Conservation (phyloP, 1,140 invertebrate species). For the Bacillus rossius region DNA sequence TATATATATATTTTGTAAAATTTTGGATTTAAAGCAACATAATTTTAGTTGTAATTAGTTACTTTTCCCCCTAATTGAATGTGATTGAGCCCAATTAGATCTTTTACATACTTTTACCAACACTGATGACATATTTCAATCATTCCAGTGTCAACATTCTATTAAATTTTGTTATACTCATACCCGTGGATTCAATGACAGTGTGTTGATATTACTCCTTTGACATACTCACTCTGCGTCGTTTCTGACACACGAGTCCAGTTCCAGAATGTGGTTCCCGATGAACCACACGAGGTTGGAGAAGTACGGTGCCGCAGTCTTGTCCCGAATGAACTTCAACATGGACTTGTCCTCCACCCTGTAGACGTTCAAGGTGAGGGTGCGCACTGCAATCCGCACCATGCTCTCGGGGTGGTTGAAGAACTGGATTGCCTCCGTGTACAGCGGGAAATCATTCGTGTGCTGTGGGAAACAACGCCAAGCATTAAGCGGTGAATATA, state of each 20-base stretch:
- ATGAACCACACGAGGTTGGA: conserved; percentile 99
- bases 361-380: conserved; percentile 96
- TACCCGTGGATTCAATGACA: not conserved
- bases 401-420: conserved; percentile 98
- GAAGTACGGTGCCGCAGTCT: conserved; percentile 95
- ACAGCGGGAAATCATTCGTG: conserved; percentile 98
- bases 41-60: too few species aligned
- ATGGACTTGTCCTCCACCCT: conserved; percentile 92
- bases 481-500: not conserved
- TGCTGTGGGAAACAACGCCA: conserved; percentile 60
- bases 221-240: conserved; percentile 85
- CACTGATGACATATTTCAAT: too few species aligned
- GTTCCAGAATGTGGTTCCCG: conserved; percentile 94
- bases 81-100: too few species aligned
- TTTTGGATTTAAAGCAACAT: too few species aligned
- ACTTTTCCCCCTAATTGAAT: too few species aligned
- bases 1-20: too few species aligned
- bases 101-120: too few species aligned
- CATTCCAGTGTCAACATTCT: too few species aligned
- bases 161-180: too few species aligned
- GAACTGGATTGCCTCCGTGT: conserved; percentile 99
- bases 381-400: conserved; percentile 97
- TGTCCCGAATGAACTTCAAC: conserved; percentile 91
- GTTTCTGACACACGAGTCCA: conserved; percentile 91
- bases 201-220: too few species aligned